Base-by-base conservation (phyloP, 2,113 vertebrate genomes). In the Anhinga rufa region DNA sequence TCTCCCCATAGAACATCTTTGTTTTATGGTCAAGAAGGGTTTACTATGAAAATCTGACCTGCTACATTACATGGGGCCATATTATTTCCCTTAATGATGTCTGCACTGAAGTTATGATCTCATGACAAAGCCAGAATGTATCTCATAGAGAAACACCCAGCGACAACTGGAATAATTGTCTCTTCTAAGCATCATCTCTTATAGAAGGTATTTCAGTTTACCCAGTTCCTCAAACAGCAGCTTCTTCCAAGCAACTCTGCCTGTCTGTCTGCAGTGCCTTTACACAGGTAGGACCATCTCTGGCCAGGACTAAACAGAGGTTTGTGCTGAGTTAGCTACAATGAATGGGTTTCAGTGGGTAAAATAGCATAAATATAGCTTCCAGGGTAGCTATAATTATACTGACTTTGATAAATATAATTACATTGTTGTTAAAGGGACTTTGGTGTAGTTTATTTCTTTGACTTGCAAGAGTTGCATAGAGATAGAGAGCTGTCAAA, bases 401-500 rank as follows among this genome's bases (percentile, higher is more conserved):
- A 70, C 11, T 44, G 60, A 62, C 55, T 81, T 77, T 68, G 90
- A 86, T 88, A 94, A 96, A 86, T 74, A 78, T 66, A 95, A 92
- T 95, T 93, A 84, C 69, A 78, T 42, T 77, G 91, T 74, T 86
- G 44, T 93, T 94, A 92, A 94, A 91, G 83, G 64, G 88, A 81
- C 31, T 83, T 90, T 70, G 78, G 81, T 68, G 52, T 31, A 62
- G 61, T 88, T 95, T 95, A 92, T 93, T 95, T 82, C 83, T 93
- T 92, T 0, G 4, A 58, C 69, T 92, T 92, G 61, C 60, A 72
- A 92, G 88, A 90, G 48, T 1, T 74, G 79, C 66, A 62, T 62
- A 84, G 69, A 86, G 81, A 95, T 69, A 97, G 79, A 85, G 61
- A 83, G 71, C 86, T 90, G 92, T 77, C 85, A 93, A 95, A 94